Percentiles rank a stretch among this genome's conserved stretches.
These are phyloP conservation scores for Drosophila gunungcola DNA, from an alignment of 1,140 invertebrate species.

Conservation along the genomic window DNA sequence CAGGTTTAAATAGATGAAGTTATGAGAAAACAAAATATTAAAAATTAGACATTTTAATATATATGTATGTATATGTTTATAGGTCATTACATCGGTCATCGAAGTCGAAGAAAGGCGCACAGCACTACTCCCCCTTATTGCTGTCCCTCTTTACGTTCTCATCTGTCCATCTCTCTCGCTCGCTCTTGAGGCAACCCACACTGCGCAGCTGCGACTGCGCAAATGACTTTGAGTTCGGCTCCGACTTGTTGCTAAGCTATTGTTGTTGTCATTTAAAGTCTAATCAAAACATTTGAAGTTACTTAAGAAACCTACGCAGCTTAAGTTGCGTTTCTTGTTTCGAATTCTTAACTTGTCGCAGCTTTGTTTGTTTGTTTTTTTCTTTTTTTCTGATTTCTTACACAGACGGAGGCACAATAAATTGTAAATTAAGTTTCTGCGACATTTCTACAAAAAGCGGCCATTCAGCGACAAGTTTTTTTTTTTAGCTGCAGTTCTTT, in stretches of 20 bases:
- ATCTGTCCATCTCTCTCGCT: neutral
- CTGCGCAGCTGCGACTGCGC: slow-evolving; percentile 54
- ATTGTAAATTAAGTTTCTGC: slow-evolving; percentile 54
- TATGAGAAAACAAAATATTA: too few relatives aligned
- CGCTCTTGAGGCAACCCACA: slow-evolving; percentile 63
- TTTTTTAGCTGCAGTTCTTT: slow-evolving; percentile 31
- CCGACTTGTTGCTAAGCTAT: slow-evolving; percentile 29
- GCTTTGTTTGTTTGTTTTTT: slow-evolving; percentile 24
- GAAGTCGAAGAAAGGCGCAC: neutral
- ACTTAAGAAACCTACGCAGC: slow-evolving; percentile 81
- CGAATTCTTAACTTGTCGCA: slow-evolving; percentile 76
- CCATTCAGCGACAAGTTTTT: slow-evolving; percentile 29
- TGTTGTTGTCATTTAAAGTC: slow-evolving; percentile 74
- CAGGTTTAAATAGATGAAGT: too few relatives aligned
- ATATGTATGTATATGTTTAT: neutral
- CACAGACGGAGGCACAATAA: slow-evolving; percentile 40
- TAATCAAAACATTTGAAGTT: slow-evolving; percentile 83
- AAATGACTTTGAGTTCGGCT: slow-evolving; percentile 56
- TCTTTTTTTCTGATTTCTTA: slow-evolving; percentile 11
- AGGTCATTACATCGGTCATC: slow-evolving; percentile 6
- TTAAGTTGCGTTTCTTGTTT: slow-evolving; percentile 82
- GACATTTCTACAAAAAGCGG: slow-evolving; percentile 38
- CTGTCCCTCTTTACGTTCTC: neutral
- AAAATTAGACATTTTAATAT: too few relatives aligned
- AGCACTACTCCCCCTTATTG: slow-evolving; percentile 2